Conservation (phyloP, 2,113 vertebrate genomes). For the Lamprotornis superbus region DNA sequence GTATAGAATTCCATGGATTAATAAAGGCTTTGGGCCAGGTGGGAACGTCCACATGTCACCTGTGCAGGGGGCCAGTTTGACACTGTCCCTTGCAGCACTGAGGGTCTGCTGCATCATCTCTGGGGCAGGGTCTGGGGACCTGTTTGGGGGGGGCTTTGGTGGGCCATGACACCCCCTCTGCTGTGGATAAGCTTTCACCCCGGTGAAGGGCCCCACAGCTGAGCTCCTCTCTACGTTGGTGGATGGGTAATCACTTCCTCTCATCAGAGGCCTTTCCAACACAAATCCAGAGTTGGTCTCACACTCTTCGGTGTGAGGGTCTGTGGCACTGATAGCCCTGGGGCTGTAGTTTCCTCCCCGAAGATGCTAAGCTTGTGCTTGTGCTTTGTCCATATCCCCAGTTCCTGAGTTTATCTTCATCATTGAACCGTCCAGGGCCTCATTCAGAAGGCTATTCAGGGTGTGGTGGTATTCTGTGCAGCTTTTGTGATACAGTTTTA, state of each 20-base stretch:
- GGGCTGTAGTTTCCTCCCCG: neutral
- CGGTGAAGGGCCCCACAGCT: neutral
- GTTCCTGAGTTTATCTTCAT: neutral
- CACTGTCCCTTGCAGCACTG: neutral
- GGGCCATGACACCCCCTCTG: neutral
- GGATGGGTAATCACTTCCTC: neutral
- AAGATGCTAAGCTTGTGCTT: neutral
- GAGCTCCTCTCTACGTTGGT: too few relatives aligned
- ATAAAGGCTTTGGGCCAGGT: neutral
- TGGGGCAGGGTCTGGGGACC: neutral
- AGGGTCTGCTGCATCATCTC: neutral
- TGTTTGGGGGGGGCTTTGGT: neutral
- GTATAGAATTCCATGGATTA: neutral
- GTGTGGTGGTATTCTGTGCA: neutral
- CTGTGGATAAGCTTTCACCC: neutral
- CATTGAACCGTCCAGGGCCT: neutral
- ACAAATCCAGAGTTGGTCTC: too few relatives aligned
- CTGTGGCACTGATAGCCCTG: neutral
- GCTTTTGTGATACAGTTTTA: neutral
- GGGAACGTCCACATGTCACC: accelerated
- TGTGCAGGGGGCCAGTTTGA: neutral
- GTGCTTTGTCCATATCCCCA: neutral
- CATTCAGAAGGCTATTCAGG: neutral
- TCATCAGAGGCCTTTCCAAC: neutral
- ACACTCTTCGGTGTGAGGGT: neutral